Evolutionary conservation across 1,140 invertebrate genomes (phyloP).

Genomic region (Helicoverpa zea): DNA sequence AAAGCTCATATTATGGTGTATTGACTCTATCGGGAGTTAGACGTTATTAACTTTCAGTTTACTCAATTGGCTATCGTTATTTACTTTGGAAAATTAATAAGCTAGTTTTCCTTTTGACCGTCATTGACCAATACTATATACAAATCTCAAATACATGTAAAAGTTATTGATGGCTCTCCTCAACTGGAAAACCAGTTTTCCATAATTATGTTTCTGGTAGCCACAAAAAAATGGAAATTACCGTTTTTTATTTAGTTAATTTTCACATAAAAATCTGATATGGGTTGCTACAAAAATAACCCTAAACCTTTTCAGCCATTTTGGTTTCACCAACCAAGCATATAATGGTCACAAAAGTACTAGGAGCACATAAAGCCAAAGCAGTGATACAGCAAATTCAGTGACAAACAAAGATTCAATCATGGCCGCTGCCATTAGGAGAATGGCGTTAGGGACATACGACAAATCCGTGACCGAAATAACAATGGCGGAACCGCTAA

Average conservation of each 20-base stretch:
- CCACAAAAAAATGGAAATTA: too few species aligned
- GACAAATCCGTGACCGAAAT: conserved; percentile 63
- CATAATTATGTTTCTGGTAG: too few species aligned
- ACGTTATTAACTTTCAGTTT: conserved; percentile 19
- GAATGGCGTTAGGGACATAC: conserved; percentile 58
- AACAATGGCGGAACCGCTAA: conserved; percentile 54
- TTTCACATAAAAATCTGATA: too few species aligned
- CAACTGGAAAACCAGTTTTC: too few species aligned
- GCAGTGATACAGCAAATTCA: conserved; percentile 46
- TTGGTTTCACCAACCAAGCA: not conserved
- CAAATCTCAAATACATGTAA: too few species aligned
- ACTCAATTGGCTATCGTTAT: conserved; percentile 9
- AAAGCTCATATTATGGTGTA: not conserved
- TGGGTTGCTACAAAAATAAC: too few species aligned
- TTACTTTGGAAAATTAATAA: conserved; percentile 20
- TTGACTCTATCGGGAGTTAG: not conserved
- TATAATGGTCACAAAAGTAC: not conserved
- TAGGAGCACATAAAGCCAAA: not conserved
- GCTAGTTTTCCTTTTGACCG: conserved; percentile 3
- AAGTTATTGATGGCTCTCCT: too few species aligned
- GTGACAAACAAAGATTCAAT: conserved; percentile 58
- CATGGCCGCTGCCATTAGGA: conserved; percentile 60
- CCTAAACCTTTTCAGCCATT: too few species aligned
- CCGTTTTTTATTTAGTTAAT: too few species aligned
- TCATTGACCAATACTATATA: not conserved